Percentiles rank a stretch among this genome's conserved stretches.
Conservation (phyloP, 2,113 vertebrate species). For the Haliaeetus leucogaster region DNA sequence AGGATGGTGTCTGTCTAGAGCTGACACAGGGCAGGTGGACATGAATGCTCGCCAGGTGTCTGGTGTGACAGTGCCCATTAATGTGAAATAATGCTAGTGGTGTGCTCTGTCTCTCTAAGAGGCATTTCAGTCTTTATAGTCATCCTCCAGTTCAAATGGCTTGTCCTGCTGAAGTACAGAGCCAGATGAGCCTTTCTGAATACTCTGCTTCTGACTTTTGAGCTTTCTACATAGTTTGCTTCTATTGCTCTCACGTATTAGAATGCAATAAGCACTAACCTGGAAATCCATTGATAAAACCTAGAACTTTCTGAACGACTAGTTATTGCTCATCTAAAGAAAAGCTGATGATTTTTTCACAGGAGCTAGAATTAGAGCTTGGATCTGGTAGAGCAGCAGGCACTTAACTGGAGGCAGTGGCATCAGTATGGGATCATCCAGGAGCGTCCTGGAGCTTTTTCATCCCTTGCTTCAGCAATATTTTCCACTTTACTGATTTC, state of each 20-base stretch:
- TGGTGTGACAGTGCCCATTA: accelerated
- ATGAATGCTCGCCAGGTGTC: accelerated
- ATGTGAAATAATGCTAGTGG: not conserved
- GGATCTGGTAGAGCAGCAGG: not conserved
- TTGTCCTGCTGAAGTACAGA: not conserved
- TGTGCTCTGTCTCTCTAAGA: not conserved
- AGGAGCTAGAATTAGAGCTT: not conserved
- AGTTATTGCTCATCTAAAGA: not conserved
- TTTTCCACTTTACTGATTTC: not conserved
- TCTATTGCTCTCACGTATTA: accelerated
- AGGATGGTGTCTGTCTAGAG: not conserved
- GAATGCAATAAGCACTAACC: not conserved
- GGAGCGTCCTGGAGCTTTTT: not conserved
- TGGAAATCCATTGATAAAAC: not conserved
- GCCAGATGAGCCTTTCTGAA: not conserved
- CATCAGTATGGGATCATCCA: not conserved
- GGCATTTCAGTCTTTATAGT: not conserved
- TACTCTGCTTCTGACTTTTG: accelerated
- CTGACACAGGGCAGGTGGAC: accelerated
- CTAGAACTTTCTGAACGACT: not conserved
- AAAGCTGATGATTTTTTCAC: not conserved
- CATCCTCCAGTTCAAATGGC: not conserved
- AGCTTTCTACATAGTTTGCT: not conserved
- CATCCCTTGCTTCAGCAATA: not conserved
- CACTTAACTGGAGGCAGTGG: not conserved